phyloP scores from a whole-genome alignment of 2,113 vertebrate species.

The Polypterus bichir region DNA sequence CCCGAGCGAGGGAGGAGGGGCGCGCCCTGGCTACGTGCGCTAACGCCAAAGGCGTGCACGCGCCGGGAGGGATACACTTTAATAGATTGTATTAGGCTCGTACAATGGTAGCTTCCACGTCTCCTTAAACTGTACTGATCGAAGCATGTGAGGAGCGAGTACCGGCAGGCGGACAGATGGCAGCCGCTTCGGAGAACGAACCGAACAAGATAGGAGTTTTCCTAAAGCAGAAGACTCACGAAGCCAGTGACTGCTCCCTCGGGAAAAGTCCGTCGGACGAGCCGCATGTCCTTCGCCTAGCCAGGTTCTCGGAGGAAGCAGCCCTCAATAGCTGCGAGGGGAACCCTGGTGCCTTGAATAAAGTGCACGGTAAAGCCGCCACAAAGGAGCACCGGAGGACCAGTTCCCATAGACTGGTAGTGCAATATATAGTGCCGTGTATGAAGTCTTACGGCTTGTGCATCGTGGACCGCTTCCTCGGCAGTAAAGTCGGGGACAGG shows the following conservation, averaged over 20 bases:
- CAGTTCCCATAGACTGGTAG: constrained; percentile 29
- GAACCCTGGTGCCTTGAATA: constrained; percentile 18
- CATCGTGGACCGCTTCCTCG: constrained; percentile 38
- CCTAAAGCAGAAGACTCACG: background rate
- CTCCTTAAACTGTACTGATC: constrained; percentile 8
- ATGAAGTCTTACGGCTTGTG: constrained; percentile 40
- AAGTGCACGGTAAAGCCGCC: constrained; percentile 19
- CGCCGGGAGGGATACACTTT: constrained; percentile 15
- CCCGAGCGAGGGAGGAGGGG: background rate
- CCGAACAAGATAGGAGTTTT: constrained; percentile 5
- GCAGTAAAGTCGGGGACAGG: constrained; percentile 30
- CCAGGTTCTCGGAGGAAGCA: no score
- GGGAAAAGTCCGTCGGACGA: background rate
- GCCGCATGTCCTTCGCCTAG: background rate
- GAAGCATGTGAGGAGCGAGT: constrained; percentile 6
- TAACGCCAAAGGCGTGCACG: constrained; percentile 14
- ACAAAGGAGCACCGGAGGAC: constrained; percentile 24
- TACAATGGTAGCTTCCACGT: constrained; percentile 27
- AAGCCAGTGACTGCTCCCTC: background rate
- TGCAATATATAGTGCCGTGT: constrained; percentile 34
- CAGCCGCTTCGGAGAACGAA: constrained; percentile 2
- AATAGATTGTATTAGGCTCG: constrained; percentile 8
- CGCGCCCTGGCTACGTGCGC: constrained; percentile 9
- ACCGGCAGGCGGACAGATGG: constrained; percentile 5
- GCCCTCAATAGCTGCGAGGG: background rate